Conservation (phyloP, 2,113 vertebrate genomes). For the Kobus ellipsiprymnus region DNA sequence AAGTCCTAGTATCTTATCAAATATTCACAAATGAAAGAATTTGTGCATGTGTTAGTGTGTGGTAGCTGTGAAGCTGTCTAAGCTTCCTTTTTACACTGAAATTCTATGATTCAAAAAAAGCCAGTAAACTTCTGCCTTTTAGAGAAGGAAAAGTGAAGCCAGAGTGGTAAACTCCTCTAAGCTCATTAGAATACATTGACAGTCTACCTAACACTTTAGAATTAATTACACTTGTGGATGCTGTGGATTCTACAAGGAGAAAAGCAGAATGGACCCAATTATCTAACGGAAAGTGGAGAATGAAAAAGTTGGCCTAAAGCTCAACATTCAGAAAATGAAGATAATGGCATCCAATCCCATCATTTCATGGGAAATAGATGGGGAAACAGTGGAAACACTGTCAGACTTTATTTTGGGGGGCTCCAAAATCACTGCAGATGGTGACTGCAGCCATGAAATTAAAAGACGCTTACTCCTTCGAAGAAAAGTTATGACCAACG, state of each 20-base stretch:
- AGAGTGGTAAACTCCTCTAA: not conserved
- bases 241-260: not conserved
- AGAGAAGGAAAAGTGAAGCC: not conserved
- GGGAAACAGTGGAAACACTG: too few species aligned
- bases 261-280: not conserved
- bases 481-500: too few species aligned
- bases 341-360: too few species aligned
- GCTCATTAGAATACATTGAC: not conserved
- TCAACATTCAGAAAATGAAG: too few species aligned
- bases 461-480: too few species aligned
- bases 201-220: not conserved
- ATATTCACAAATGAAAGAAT: not conserved
- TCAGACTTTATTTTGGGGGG: too few species aligned
- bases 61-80: not conserved
- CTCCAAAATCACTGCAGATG: too few species aligned
- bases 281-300: not conserved
- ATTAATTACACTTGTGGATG: not conserved
- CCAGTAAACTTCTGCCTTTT: not conserved
- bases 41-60: too few species aligned
- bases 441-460: too few species aligned
- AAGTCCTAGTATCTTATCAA: not conserved
- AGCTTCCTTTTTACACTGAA: not conserved
- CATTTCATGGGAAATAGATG: too few species aligned
- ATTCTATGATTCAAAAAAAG: not conserved
- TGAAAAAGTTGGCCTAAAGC: too few species aligned